phyloP scores from a whole-genome alignment of 2,888 invertebrate genomes.

The Eupithecia pulchellata region DNA sequence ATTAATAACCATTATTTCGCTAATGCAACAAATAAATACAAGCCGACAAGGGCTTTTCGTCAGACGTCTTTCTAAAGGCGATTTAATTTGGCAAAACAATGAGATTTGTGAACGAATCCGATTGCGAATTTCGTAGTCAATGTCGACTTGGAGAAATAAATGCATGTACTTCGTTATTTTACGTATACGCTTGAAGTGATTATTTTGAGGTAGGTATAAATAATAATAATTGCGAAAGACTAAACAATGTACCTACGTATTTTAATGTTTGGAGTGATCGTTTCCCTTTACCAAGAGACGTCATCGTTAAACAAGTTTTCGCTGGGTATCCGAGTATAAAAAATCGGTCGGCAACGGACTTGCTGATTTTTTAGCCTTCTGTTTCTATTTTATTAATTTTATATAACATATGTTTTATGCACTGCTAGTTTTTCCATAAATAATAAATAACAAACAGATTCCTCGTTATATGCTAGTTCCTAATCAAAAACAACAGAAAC shows the following conservation, averaged over 20 bases:
- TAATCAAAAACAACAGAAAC: no score
- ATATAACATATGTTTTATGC: no score
- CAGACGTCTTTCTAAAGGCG: constrained; percentile 40
- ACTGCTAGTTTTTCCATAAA: no score
- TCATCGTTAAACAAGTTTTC: no score
- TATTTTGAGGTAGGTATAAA: background rate
- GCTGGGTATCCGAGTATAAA: no score
- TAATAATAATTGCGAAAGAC: background rate
- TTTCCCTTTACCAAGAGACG: no score
- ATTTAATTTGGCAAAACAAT: constrained; percentile 48
- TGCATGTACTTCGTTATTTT: background rate
- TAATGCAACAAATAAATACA: constrained; percentile 20
- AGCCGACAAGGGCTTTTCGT: constrained; percentile 18
- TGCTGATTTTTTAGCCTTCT: no score
- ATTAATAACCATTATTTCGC: constrained; percentile 8
- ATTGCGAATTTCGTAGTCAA: constrained; percentile 55
- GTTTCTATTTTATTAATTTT: no score
- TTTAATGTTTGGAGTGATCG: background rate
- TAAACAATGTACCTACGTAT: no score
- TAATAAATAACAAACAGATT: no score
- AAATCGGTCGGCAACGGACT: no score
- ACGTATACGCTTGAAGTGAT: background rate
- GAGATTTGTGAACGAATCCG: constrained; percentile 50
- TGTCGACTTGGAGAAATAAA: background rate
- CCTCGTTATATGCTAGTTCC: no score